Percentiles rank a stretch among this genome's conserved stretches.
Conservation (phyloP, 2,797 vertebrate genomes). For the Chelidonichthys spinosus region DNA sequence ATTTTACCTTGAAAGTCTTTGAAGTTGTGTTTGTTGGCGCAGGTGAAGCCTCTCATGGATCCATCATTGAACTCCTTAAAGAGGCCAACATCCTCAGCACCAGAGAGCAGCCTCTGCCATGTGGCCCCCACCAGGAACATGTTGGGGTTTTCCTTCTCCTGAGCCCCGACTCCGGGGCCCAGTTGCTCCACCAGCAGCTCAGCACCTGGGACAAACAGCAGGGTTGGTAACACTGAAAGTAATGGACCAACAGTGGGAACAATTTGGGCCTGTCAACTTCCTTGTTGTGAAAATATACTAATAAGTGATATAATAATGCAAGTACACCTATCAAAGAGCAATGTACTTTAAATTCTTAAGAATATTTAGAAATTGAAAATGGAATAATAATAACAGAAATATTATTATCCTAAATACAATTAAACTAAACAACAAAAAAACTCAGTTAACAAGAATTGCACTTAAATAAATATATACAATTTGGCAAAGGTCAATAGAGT, state of each 20-base stretch:
- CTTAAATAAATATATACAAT: no score
- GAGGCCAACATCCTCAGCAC: conserved; percentile 91
- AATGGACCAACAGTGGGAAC: background rate
- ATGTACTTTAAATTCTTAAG: no score
- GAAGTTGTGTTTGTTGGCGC: conserved; percentile 87
- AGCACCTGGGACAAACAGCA: conserved; percentile 82
- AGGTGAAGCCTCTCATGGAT: conserved; percentile 92
- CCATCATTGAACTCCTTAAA: conserved; percentile 92
- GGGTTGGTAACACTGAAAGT: background rate
- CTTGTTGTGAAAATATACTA: background rate
- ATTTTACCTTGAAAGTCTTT: conserved; percentile 88
- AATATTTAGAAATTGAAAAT: no score
- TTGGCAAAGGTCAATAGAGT: no score
- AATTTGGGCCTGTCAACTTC: conserved; percentile 11
- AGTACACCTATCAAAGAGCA: no score
- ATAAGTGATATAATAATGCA: no score
- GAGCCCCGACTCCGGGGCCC: conserved; percentile 66
- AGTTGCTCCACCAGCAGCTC: conserved; percentile 90
- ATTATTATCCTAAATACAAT: no score
- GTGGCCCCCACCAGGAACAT: conserved; percentile 92
- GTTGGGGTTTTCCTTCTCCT: conserved; percentile 85
- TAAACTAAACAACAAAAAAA: no score
- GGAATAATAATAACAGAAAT: no score
- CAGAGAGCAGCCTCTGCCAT: conserved; percentile 86
- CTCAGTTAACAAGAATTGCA: no score